A percentile compares a stretch with the other conserved stretches of the same genome.
Evolutionary conservation across 2,797 vertebrate species (phyloP).

Genomic region (Kryptopterus vitreolus): DNA sequence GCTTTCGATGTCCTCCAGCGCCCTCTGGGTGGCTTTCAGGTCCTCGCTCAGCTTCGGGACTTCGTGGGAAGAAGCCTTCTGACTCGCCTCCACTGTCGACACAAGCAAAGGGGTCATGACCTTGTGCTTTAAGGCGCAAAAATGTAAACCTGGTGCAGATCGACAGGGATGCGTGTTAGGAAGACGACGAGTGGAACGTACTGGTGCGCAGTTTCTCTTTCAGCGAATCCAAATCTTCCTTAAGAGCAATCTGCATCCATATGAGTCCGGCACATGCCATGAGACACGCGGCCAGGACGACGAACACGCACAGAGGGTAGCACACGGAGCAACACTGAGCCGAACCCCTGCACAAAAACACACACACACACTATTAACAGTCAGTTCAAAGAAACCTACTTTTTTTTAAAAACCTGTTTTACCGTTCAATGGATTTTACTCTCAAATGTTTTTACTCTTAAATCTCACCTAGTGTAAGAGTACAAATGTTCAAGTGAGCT

Average conservation of each 20-base stretch:
- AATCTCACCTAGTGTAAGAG: too few species aligned
- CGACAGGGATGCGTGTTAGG: not conserved
- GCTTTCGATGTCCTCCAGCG: constrained; percentile 83
- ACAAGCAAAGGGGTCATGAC: too few species aligned
- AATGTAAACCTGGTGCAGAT: constrained; percentile 2
- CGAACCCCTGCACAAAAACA: constrained; percentile 79
- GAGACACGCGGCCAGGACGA: constrained; percentile 90
- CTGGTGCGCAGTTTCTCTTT: constrained; percentile 92
- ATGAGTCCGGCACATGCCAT: constrained; percentile 92
- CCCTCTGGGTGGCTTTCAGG: constrained; percentile 83
- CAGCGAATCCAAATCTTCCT: constrained; percentile 90
- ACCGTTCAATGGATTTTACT: not conserved
- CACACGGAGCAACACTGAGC: constrained; percentile 90
- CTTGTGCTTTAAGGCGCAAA: not conserved
- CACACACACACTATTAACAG: constrained; percentile 42
- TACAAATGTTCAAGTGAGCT: too few species aligned
- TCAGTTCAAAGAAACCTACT: not conserved
- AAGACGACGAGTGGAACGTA: constrained; percentile 65
- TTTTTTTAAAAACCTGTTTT: too few species aligned
- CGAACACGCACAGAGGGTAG: constrained; percentile 90
- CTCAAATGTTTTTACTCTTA: too few species aligned
- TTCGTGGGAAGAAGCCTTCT: constrained; percentile 88
- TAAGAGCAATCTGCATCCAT: constrained; percentile 98
- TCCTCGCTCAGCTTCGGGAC: constrained; percentile 93
- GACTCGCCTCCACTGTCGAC: constrained; percentile 88